A percentile compares a stretch with the other conserved stretches of the same genome.
Evolutionary conservation across 2,888 invertebrate species (phyloP).

Genomic region (Aspidiotus rigidus): DNA sequence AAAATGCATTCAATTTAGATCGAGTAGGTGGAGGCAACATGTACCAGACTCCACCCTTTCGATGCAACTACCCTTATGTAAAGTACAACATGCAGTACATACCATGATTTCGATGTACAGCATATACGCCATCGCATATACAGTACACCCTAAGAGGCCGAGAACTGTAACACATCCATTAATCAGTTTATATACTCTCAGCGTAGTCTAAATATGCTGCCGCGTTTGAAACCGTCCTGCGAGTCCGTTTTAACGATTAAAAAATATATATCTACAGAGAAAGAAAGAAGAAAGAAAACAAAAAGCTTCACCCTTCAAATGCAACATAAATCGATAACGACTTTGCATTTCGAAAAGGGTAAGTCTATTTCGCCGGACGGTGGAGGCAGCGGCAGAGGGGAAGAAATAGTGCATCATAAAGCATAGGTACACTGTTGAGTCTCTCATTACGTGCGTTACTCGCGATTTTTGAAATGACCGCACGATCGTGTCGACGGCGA

Average conservation of each 20-base stretch:
- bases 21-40: slow-evolving; percentile 28
- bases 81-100: background rate
- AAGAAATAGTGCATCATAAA: no score
- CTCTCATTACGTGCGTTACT: no score
- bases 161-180: slow-evolving; percentile 21
- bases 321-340: slow-evolving; percentile 30
- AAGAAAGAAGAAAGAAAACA: slow-evolving; percentile 17
- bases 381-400: background rate
- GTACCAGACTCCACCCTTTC: slow-evolving; percentile 22
- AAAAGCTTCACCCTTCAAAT: slow-evolving; percentile 30
- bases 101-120: slow-evolving; percentile 7
- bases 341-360: slow-evolving; percentile 17
- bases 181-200: slow-evolving; percentile 29
- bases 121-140: background rate
- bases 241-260: background rate
- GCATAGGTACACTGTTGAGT: no score
- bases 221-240: background rate
- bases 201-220: slow-evolving; percentile 26
- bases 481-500: no score
- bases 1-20: slow-evolving; percentile 13
- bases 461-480: no score
- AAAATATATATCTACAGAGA: background rate
- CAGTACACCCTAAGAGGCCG: background rate
- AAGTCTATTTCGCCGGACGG: background rate
- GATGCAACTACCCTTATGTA: slow-evolving; percentile 28